These are phyloP conservation scores for Pogoniulus pusillus DNA, from an alignment of 2,797 vertebrate species.

Conservation along the genomic window DNA sequence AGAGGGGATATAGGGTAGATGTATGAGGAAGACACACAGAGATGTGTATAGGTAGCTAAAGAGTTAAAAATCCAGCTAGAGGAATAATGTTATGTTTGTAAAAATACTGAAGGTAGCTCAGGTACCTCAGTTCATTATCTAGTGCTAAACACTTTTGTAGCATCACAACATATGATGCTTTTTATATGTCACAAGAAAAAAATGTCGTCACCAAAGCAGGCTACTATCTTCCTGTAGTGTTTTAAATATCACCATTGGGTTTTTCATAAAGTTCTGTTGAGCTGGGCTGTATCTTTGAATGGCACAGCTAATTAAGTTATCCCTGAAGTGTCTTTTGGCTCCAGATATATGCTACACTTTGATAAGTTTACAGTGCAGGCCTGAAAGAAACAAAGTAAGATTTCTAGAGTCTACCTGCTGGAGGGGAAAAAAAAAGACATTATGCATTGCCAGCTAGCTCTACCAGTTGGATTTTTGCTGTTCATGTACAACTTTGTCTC, in stretches of 20 bases:
- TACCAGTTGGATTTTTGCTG: not conserved
- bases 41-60: not conserved
- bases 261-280: not conserved
- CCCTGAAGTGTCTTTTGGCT: not conserved
- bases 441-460: not conserved
- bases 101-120: not conserved
- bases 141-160: not conserved
- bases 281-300: not conserved
- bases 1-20: not conserved
- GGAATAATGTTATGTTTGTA: not conserved
- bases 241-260: not conserved
- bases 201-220: not conserved
- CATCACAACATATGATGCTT: not conserved
- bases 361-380: fast-evolving
- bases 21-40: not conserved
- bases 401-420: not conserved
- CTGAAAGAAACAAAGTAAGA: not conserved
- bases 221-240: not conserved
- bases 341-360: not conserved
- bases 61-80: not conserved
- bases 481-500: not conserved
- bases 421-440: not conserved
- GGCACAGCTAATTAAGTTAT: not conserved
- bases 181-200: not conserved
- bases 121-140: not conserved